Evolutionary conservation across 2,888 invertebrate genomes (phyloP).

Genomic region (Thecophora atra): DNA sequence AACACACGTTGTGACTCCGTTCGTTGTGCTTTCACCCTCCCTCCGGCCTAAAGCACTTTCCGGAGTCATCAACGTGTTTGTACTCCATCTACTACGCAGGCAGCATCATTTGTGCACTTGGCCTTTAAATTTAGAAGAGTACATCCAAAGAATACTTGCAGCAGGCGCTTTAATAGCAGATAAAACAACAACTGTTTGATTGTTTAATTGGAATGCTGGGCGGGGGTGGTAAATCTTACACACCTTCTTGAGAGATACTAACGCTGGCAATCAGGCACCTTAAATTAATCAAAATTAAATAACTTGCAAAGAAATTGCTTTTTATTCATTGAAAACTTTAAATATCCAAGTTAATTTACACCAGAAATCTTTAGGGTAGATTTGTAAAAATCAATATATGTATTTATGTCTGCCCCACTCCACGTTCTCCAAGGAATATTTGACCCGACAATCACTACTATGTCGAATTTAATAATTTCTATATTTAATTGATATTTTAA

Average conservation of each 20-base stretch:
- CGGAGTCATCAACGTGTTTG: conserved; percentile 18
- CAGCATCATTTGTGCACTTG: conserved; percentile 52
- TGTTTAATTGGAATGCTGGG: no score
- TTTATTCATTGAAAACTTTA: conserved; percentile 16
- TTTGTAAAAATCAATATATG: no score
- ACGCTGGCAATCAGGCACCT: no score
- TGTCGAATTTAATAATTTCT: no score
- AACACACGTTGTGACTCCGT: not conserved
- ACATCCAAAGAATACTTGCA: not conserved
- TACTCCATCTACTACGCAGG: conserved; percentile 4
- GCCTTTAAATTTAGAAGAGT: conserved; percentile 49
- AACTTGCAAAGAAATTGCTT: conserved; percentile 32
- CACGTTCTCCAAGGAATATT: no score
- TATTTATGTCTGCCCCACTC: no score
- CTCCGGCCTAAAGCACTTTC: conserved; percentile 21
- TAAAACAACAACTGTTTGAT: not conserved
- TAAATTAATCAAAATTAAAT: not conserved
- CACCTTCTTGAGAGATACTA: no score
- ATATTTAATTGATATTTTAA: no score
- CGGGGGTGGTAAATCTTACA: no score
- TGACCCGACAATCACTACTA: no score
- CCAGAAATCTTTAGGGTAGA: no score
- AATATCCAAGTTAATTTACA: no score
- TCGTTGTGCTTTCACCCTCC: not conserved
- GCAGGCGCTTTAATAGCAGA: not conserved